Evolutionary conservation across 2,113 vertebrate species (phyloP), one percentile per base, ranked within the genome.

Genomic region (Telmatochromis sp.): DNA sequence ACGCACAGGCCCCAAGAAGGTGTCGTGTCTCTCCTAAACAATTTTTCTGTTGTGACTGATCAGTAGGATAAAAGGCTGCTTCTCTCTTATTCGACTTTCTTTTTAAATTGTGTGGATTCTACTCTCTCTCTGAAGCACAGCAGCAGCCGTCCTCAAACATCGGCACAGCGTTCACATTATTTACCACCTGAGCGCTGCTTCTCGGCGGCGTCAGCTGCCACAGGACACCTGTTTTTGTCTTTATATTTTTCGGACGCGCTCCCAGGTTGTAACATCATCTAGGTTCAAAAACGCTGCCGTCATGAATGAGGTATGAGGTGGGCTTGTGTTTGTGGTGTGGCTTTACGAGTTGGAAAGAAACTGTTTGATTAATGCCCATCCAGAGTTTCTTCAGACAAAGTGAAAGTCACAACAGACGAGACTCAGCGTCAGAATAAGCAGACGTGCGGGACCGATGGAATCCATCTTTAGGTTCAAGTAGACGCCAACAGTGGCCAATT

Each of bases 191-290:
- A 65, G 12, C 42, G 58, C 33, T 3, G 15, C 42, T 40, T 55
- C 58, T 81, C 37, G 6, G 4, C 15, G 12, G 28, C 86, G 85
- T 17, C 80, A 78, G 83, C 82, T 54, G 51, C 68, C 33, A 26
- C 51, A 4, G 6, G 17, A 5, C 88, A 19, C 82, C 92, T 95
- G 93, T 7, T 94, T 94, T 93, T 55, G 85, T 93, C 88, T 81
- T 93, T 68, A 92, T 33, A 7, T 21, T 12, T 75, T 4, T 80
- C 14, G 2, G 28, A 90, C 58, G 10, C 31, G 2, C 65, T 86
- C 82, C 73, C 57, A 4, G 23, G 35, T 37, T 82, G 87, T 88
- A 92, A 91, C 88, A 88, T 82, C 83, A 85, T 87, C 87, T 84
- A 4, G 2, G 54, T 81, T 89, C 45, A 89, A 55, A 86, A 78